Base-by-base conservation (phyloP, 2,797 vertebrate species). In the Halcyon badia region DNA sequence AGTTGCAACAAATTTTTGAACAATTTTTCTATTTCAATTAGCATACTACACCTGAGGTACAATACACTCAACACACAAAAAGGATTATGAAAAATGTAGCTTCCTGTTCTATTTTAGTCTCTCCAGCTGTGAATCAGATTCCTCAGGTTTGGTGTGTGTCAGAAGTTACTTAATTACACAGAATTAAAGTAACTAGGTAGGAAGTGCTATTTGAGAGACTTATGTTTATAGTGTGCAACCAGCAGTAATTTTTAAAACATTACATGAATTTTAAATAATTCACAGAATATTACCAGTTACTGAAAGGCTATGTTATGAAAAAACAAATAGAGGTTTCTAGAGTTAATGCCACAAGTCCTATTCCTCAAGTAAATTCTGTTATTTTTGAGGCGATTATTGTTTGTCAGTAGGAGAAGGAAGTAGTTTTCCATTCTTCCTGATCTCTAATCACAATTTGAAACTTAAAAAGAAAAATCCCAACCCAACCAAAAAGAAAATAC, bases 261-360 rank as follows among this genome's bases (percentile, higher is more conserved):
- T 3, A 12, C 6, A 28, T 22, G 8, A 20, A 16, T 22, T 49
- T 58, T 18, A 41, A 78, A 4, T 39, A 73, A 58, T 10, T 65
- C 3, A 41, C 5, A 4, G 7, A 73, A 22, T 41, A 54, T 20
- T n/a, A 49, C 7, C 28, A 54, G 15, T 54, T 56, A 51, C 9
- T 71, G 30, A 25, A 73, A 48, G 13, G 14, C 1, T 28, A 10
- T 18, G 1, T 31, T 58, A 49, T 6, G 8, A 33, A 11, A 35
- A 1, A 68, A 1, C 54, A 46, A 46, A 51, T 2, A 10, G 1
- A 8, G 2, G 1, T 13, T 42, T 39, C 57, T 10, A 37, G 6
- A 25, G 18, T 61, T 57, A 54, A 44, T 37, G 7, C 1, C 26
- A 26, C 1, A 3, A 77, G 15, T 17, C 19, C 33, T 66, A 4